A percentile compares a stretch with the other conserved stretches of the same genome.
These are phyloP conservation scores for Alcis repandata DNA, from an alignment of 2,888 invertebrate genomes.

Conservation along the genomic window DNA sequence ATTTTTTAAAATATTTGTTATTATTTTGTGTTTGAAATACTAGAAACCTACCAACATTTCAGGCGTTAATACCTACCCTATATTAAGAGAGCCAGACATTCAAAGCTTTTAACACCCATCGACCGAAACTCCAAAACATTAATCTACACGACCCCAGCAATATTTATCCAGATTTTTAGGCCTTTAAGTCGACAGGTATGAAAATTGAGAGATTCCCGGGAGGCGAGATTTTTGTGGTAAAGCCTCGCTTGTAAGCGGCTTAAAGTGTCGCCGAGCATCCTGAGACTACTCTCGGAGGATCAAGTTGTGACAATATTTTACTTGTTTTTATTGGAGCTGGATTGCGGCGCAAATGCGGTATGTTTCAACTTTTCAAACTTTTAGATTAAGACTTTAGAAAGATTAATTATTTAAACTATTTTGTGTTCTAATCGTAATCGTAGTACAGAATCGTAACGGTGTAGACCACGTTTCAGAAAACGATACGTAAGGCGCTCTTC, in stretches of 20 bases:
- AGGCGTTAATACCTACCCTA: no score
- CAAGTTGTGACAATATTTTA: constrained; percentile 51
- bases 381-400: background rate
- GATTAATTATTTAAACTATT: no score
- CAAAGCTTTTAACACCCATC: constrained; percentile 8
- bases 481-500: no score
- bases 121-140: constrained; percentile 6
- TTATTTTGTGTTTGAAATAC: no score
- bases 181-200: constrained; percentile 49
- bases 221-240: constrained; percentile 48
- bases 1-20: no score
- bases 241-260: constrained; percentile 57
- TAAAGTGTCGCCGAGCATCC: constrained; percentile 53
- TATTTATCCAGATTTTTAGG: constrained; percentile 43
- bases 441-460: no score
- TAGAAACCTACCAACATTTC: no score
- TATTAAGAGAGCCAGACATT: background rate
- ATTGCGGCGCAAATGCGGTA: background rate
- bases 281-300: constrained; percentile 47
- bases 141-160: constrained; percentile 20
- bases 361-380: background rate
- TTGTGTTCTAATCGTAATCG: no score
- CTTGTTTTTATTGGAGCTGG: constrained; percentile 36
- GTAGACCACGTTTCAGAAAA: no score
- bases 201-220: constrained; percentile 49